These are phyloP conservation scores for Ochlodes sylvanus DNA, from an alignment of 2,888 invertebrate species.

Conservation along the genomic window DNA sequence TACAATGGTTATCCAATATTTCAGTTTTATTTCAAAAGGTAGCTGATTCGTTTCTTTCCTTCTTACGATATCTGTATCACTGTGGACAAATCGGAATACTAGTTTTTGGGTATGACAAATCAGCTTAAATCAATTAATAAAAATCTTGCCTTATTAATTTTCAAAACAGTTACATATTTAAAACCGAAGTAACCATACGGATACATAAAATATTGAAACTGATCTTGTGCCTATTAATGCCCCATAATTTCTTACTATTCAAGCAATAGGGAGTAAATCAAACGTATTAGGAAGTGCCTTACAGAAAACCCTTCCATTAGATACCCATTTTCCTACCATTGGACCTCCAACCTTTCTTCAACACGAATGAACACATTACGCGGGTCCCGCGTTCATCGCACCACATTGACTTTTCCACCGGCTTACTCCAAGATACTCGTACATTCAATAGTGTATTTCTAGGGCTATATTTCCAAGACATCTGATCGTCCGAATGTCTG, in stretches of 20 bases:
- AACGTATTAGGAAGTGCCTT: background rate
- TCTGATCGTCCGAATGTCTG: too few relatives aligned
- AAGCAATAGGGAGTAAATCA: background rate
- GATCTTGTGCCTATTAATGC: background rate
- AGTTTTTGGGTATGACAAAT: too few relatives aligned
- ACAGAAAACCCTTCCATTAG: slow-evolving; percentile 5
- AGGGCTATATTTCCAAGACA: background rate
- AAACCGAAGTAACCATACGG: too few relatives aligned
- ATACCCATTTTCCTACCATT: slow-evolving; percentile 4
- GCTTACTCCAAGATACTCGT: background rate
- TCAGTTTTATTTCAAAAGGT: background rate
- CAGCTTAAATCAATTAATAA: too few relatives aligned
- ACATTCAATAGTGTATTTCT: background rate
- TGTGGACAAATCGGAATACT: background rate
- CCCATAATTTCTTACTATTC: background rate
- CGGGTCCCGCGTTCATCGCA: background rate
- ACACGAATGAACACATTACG: slow-evolving; percentile 5
- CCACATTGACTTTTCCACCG: slow-evolving; percentile 9
- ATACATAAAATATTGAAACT: too few relatives aligned
- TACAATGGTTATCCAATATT: background rate
- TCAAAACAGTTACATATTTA: too few relatives aligned
- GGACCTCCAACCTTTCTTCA: slow-evolving; percentile 10
- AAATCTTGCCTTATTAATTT: too few relatives aligned
- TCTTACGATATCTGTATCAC: background rate
- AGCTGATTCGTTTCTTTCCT: background rate